Percentiles rank a stretch among this genome's conserved stretches.
Evolutionary conservation across 2,888 invertebrate species (phyloP).

Genomic region (Dicyrtomina minuta): DNA sequence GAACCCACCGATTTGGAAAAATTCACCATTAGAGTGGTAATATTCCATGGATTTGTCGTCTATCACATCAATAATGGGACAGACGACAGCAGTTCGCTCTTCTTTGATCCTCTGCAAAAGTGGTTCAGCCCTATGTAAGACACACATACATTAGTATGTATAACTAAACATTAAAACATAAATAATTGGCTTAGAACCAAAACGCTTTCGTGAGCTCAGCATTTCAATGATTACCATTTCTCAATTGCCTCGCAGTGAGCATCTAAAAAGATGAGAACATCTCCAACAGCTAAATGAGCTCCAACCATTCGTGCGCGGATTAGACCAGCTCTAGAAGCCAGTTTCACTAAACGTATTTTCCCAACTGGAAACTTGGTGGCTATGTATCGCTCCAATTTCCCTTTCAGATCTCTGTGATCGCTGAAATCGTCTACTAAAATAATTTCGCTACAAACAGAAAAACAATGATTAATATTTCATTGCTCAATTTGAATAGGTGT

Average conservation of each 20-base stretch:
- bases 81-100: slow-evolving; percentile 74
- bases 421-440: slow-evolving; percentile 94
- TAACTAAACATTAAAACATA: no score
- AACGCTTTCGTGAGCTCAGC: no score
- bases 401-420: slow-evolving; percentile 66
- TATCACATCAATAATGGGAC: slow-evolving; percentile 90
- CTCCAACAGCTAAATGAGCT: slow-evolving; percentile 76
- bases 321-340: neutral
- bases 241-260: slow-evolving; percentile 84
- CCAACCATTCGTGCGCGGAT: slow-evolving; percentile 76
- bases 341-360: slow-evolving; percentile 64
- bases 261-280: slow-evolving; percentile 82
- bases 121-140: slow-evolving; percentile 78
- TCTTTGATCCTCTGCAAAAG: slow-evolving; percentile 81
- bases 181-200: no score
- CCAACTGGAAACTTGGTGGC: slow-evolving; percentile 67
- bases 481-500: neutral
- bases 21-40: slow-evolving; percentile 61
- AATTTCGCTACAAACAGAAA: slow-evolving; percentile 72
- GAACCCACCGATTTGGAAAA: slow-evolving; percentile 74
- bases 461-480: no score
- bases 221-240: slow-evolving; percentile 70
- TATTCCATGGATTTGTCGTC: slow-evolving; percentile 77
- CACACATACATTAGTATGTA: no score
- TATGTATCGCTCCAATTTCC: slow-evolving; percentile 77